Evolutionary conservation across 2,113 vertebrate genomes (phyloP), one percentile per base, ranked within the genome.

Genomic region (Cololabis saira): DNA sequence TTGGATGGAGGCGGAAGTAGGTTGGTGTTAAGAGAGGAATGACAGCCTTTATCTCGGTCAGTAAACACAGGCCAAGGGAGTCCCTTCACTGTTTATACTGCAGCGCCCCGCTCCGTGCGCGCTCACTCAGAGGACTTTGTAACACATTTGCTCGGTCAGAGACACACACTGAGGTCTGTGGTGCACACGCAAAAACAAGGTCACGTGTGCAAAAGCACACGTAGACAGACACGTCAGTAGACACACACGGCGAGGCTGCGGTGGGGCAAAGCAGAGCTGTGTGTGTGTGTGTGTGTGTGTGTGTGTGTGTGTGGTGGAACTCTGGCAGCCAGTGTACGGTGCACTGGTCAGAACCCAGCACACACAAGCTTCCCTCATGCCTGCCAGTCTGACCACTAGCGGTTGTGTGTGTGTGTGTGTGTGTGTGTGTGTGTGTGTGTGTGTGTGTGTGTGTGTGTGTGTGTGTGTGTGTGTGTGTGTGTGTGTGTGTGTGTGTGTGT

Each of bases 361-460:
- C 82, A 82, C 71, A 75, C 78, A 50, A 80, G 62, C 78, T 78
- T 88, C 80, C 76, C 60, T 70, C 59, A 61, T 80, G 78, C 81
- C 89, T 87, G 87, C 85, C 89, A 90, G 87, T 89, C 87, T 87
- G 80, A 84, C 86, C 87, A 78, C 85, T 66, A 33, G 71, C 61
- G 74, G 49, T 30, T 83, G 10, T 51, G 55, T 61, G 74, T 60
- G 53, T 64, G 47, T 67, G 33, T 37, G 33, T 11, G 33, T 37
- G 33, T 11, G 33, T 11, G 33, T 37, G 6, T 37, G 6, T 37
- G 33, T 37, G 33, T 45, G 14, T n/a, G 16, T 44, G 11, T 44
- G 11, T 50, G 12, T 50, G 3, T 22, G 18, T 50, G 4, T 2
- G 9, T 2, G 5, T 5, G 62, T 42, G 44, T 16, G 47, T 41